Base-by-base conservation (phyloP, 2,113 vertebrate genomes). In the Paraplagusia blochii region DNA sequence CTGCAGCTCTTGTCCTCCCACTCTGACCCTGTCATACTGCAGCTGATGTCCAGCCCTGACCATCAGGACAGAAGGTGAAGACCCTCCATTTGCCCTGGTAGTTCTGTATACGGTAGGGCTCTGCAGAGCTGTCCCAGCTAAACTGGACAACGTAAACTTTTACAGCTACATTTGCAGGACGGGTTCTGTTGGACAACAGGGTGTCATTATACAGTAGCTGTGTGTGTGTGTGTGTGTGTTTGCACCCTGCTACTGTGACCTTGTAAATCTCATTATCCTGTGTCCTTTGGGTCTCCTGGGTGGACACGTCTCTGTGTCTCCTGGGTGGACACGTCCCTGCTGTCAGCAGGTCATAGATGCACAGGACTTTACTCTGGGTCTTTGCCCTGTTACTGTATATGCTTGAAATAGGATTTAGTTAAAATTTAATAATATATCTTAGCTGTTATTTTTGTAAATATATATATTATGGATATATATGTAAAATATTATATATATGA, bases 111-210 rank as follows among this genome's bases (percentile, higher is more conserved):
- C 65, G 85, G 83, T 81, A 74, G 60, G 72, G 81, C 85, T 89
- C 86, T 89, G 88, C 89, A 88, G 73, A 86, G 79, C 83, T 87
- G 85, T 85, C 87, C 74, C 7, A 6, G 65, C 79, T 72, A 75
- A 78, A 82, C 83, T 73, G 83, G 85, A 84, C 73, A 65, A 74
- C 70, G 80, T 87, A 84, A 19, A 51, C 65, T 53, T 73, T 47
- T 54, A n/a, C 59, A 42, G 10, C 40, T 66, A 46, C 65, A 9
- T 39, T 67, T 17, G 36, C 1, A 34, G 49, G 43, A 39, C 45
- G 47, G 66, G 38, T 42, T 67, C 54, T 54, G 59, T 33, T 63
- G 14, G 22, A 9, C 1, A 53, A 16, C 52, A 65, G 58, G 53
- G 72, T 54, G 64, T 69, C 70, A 63, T 81, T 59, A n/a, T n/a